Evolutionary conservation across 2,113 vertebrate genomes (phyloP).

Genomic region (Sphyrna mokarran): DNA sequence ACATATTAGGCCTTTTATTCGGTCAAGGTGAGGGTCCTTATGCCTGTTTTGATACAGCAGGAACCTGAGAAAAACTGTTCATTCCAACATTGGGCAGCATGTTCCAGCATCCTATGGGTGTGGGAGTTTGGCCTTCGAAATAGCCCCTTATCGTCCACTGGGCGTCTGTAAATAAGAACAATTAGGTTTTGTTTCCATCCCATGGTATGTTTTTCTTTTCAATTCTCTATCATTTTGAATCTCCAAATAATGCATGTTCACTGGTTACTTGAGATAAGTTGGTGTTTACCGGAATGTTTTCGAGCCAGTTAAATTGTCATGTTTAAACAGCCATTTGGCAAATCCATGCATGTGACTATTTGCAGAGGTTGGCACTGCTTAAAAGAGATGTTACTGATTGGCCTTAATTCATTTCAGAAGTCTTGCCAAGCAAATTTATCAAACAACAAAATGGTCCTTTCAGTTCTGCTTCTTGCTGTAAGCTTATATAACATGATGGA

Average conservation of each 20-base stretch:
- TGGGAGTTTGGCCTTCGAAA: not conserved
- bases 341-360: not conserved
- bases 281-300: not conserved
- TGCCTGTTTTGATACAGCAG: not conserved
- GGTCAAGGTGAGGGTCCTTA: too few relatives aligned
- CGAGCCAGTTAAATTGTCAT: not conserved
- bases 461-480: not conserved
- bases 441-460: not conserved
- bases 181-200: not conserved
- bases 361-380: not conserved
- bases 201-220: not conserved
- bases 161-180: not conserved
- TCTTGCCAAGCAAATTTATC: not conserved
- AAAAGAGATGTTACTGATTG: not conserved
- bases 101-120: not conserved
- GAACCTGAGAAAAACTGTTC: not conserved
- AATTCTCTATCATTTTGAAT: not conserved
- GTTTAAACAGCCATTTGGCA: not conserved
- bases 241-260: not conserved
- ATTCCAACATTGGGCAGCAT: not conserved
- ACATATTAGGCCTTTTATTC: not conserved
- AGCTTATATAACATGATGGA: conserved; percentile 1
- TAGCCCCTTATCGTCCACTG: not conserved
- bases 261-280: not conserved
- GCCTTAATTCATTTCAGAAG: not conserved